phyloP scores from a whole-genome alignment of 2,888 invertebrate genomes.

The Steinernema carpocapsae region DNA sequence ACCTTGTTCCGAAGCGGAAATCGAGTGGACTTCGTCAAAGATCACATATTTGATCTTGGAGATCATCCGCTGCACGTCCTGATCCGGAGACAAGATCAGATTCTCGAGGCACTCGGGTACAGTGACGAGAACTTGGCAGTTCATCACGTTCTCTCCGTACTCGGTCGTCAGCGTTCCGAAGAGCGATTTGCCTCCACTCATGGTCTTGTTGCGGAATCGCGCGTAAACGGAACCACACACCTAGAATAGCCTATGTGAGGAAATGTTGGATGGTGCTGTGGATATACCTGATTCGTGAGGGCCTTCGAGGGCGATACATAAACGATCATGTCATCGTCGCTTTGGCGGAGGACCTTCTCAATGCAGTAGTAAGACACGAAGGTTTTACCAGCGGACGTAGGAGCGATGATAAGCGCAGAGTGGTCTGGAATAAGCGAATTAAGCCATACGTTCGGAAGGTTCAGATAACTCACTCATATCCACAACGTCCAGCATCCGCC shows the following conservation, averaged over 20 bases:
- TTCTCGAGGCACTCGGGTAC: slow-evolving; percentile 65
- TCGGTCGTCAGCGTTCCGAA: slow-evolving; percentile 67
- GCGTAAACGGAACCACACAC: slow-evolving; percentile 68
- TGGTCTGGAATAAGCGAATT: slow-evolving; percentile 52
- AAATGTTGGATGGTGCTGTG: too few relatives aligned
- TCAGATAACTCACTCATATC: slow-evolving; percentile 56
- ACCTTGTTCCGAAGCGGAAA: slow-evolving; percentile 58
- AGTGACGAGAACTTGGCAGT: slow-evolving; percentile 66
- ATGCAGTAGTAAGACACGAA: slow-evolving; percentile 71
- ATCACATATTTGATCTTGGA: slow-evolving; percentile 65
- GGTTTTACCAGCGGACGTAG: slow-evolving; percentile 71
- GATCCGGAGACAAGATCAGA: slow-evolving; percentile 61
- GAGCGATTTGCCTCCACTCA: slow-evolving; percentile 67
- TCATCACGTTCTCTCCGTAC: slow-evolving; percentile 59
- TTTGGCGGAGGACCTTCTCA: slow-evolving; percentile 69
- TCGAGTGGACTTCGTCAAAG: slow-evolving; percentile 65
- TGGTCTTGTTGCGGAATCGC: slow-evolving; percentile 67
- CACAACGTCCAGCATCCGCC: slow-evolving; percentile 69
- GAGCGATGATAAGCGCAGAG: slow-evolving; percentile 70
- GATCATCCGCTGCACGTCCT: slow-evolving; percentile 61
- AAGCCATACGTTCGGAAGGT: not conserved
- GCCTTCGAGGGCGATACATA: slow-evolving; percentile 70
- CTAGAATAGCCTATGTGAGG: too few relatives aligned
- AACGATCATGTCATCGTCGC: slow-evolving; percentile 69
- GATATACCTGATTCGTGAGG: slow-evolving; percentile 66